phyloP scores from a whole-genome alignment of 2,113 vertebrate species.

The Heliornis fulica region DNA sequence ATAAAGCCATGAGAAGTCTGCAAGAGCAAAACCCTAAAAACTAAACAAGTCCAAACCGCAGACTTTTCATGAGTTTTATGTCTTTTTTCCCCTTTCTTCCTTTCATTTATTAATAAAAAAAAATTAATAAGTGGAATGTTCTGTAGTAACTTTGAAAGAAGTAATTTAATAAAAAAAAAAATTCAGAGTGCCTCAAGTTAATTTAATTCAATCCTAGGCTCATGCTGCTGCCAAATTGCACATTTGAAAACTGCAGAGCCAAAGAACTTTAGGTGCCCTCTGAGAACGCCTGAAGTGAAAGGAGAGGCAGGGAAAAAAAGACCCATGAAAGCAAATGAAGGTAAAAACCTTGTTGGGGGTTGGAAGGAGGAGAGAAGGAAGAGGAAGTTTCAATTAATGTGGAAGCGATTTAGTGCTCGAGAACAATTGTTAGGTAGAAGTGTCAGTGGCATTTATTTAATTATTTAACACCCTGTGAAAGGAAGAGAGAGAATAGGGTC shows the following conservation, averaged over 20 bases:
- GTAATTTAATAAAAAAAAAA: slow-evolving; percentile 81
- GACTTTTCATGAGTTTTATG: slow-evolving; percentile 46
- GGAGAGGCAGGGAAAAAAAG: slow-evolving; percentile 30
- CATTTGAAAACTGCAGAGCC: slow-evolving; percentile 74
- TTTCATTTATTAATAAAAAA: slow-evolving; percentile 65
- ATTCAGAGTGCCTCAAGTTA: slow-evolving; percentile 75
- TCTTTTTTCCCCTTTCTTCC: neutral
- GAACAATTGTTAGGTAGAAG: slow-evolving; percentile 59
- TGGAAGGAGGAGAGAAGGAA: slow-evolving; percentile 35
- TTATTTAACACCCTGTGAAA: slow-evolving; percentile 64
- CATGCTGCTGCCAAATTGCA: slow-evolving; percentile 77
- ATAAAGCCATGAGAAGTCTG: slow-evolving; percentile 11
- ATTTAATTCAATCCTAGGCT: slow-evolving; percentile 78
- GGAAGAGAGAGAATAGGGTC: slow-evolving; percentile 7
- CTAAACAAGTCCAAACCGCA: slow-evolving; percentile 43
- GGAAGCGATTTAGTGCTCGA: slow-evolving; percentile 68
- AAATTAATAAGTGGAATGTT: slow-evolving; percentile 71
- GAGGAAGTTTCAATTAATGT: slow-evolving; percentile 70
- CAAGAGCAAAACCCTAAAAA: slow-evolving; percentile 29
- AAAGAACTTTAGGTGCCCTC: slow-evolving; percentile 76
- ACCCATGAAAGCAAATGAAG: slow-evolving; percentile 70
- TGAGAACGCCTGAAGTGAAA: slow-evolving; percentile 74
- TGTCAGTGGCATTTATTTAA: slow-evolving; percentile 58
- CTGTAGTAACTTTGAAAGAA: slow-evolving; percentile 75
- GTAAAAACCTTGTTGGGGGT: slow-evolving; percentile 56